phyloP scores from a whole-genome alignment of 2,888 invertebrate species.

The Rhogogaster chlorosoma region DNA sequence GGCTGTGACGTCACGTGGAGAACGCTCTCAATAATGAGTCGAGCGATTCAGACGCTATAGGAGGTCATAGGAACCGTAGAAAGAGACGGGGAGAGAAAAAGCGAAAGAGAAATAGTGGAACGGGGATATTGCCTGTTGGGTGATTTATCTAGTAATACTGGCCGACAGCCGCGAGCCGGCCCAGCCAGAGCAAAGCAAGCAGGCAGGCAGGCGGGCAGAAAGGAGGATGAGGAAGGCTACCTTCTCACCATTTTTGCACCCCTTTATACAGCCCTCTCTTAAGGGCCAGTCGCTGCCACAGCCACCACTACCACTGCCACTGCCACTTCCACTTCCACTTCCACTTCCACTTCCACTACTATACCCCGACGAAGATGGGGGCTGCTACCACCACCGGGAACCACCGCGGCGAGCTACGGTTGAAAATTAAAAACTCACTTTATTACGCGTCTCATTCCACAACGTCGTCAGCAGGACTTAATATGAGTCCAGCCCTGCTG shows the following conservation, averaged over 20 bases:
- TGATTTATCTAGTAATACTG: constrained; percentile 78
- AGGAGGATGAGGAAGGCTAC: not conserved
- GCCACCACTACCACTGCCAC: constrained; percentile 7
- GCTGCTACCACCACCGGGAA: not conserved
- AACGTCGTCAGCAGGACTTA: constrained; percentile 67
- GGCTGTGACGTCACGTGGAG: constrained; percentile 38
- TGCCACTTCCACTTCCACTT: constrained; percentile 22
- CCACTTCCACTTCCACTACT: constrained; percentile 45
- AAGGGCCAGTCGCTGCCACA: constrained; percentile 4
- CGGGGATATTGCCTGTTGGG: constrained; percentile 77
- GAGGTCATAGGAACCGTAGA: constrained; percentile 51
- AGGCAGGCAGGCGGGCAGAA: constrained; percentile 61
- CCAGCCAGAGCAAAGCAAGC: constrained; percentile 63
- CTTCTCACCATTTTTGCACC: constrained; percentile 46
- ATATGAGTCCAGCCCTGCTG: constrained; percentile 74
- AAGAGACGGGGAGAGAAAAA: constrained; percentile 23
- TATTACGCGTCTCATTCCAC: constrained; percentile 77
- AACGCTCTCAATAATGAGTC: constrained; percentile 28
- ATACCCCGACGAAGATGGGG: not conserved
- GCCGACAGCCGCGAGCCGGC: constrained; percentile 74
- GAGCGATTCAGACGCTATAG: constrained; percentile 46
- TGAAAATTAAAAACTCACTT: constrained; percentile 78
- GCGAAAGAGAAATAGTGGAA: constrained; percentile 56
- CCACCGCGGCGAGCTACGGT: constrained; percentile 62
- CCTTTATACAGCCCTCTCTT: constrained; percentile 30